These are phyloP conservation scores for Planiliza haematocheilus DNA, from an alignment of 2,113 vertebrate genomes.

Conservation along the genomic window DNA sequence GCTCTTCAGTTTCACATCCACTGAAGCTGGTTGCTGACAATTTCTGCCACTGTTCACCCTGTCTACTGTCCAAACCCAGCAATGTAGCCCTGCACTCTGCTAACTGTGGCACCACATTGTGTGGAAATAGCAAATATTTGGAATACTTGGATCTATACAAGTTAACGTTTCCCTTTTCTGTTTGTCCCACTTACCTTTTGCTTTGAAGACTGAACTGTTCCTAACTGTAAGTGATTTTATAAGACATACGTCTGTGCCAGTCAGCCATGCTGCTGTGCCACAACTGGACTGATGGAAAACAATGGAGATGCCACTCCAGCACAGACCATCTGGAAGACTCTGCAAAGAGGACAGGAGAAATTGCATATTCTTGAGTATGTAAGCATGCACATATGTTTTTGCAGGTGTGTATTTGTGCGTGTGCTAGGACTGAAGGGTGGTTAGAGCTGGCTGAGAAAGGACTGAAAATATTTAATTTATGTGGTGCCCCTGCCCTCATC, in stretches of 20 bases:
- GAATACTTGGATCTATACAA: slow-evolving; percentile 23
- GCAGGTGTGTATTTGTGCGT: slow-evolving; percentile 48
- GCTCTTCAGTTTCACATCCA: slow-evolving; percentile 35
- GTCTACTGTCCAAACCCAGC: slow-evolving; percentile 44
- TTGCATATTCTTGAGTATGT: slow-evolving; percentile 31
- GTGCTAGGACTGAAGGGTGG: slow-evolving; percentile 51
- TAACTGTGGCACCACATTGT: slow-evolving; percentile 23
- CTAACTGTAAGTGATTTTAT: slow-evolving; percentile 76
- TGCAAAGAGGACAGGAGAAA: slow-evolving; percentile 11
- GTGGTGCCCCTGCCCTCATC: slow-evolving; percentile 56
- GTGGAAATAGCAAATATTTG: slow-evolving; percentile 28
- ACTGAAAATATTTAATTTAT: slow-evolving; percentile 49
- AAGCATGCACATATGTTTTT: slow-evolving; percentile 53
- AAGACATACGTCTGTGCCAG: slow-evolving; percentile 64
- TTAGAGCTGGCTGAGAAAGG: slow-evolving; percentile 64
- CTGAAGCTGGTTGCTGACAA: slow-evolving; percentile 40
- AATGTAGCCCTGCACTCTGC: slow-evolving; percentile 17
- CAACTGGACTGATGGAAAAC: slow-evolving; percentile 57
- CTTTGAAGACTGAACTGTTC: slow-evolving; percentile 69
- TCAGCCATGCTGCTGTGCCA: slow-evolving; percentile 56
- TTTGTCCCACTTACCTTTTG: slow-evolving; percentile 42
- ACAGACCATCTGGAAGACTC: slow-evolving; percentile 70
- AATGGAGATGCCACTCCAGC: slow-evolving; percentile 64
- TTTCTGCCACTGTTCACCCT: slow-evolving; percentile 32
- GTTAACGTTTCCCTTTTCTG: neutral